Evolutionary conservation across 1,140 invertebrate species (phyloP).

Genomic region (Trypoxylus dichotomus): DNA sequence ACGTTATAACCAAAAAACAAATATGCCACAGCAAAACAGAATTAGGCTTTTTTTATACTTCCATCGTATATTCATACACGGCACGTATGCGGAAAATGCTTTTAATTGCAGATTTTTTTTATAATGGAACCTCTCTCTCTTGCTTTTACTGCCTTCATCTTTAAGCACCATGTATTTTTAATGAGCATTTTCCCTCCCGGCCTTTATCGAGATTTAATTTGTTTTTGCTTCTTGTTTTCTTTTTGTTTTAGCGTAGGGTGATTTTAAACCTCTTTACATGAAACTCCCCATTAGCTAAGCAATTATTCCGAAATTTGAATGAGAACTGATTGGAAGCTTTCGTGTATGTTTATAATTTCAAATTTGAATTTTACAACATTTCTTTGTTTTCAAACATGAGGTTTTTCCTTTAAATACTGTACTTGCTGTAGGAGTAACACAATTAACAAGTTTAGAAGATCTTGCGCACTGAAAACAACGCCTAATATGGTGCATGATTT

Average conservation of each 20-base stretch:
- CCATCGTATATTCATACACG: background rate
- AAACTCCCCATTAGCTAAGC: no score
- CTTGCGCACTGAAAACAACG: no score
- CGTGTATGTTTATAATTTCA: no score
- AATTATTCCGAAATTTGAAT: no score
- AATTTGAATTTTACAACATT: no score
- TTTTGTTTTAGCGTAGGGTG: background rate
- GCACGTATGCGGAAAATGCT: background rate
- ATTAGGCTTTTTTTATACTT: background rate
- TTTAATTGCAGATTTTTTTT: conserved; percentile 8
- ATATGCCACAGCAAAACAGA: background rate
- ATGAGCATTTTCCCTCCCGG: background rate
- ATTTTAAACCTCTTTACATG: background rate
- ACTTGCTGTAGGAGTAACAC: no score
- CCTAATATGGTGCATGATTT: no score
- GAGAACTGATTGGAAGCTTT: no score
- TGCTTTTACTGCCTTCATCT: background rate
- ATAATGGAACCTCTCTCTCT: background rate
- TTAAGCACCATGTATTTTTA: background rate
- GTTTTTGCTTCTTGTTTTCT: background rate
- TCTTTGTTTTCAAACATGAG: no score
- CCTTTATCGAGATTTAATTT: background rate
- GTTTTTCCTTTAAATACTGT: no score
- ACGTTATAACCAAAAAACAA: background rate
- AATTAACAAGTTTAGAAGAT: no score